phyloP scores from a whole-genome alignment of 2,888 invertebrate species.

The Drosophila ochracea region DNA sequence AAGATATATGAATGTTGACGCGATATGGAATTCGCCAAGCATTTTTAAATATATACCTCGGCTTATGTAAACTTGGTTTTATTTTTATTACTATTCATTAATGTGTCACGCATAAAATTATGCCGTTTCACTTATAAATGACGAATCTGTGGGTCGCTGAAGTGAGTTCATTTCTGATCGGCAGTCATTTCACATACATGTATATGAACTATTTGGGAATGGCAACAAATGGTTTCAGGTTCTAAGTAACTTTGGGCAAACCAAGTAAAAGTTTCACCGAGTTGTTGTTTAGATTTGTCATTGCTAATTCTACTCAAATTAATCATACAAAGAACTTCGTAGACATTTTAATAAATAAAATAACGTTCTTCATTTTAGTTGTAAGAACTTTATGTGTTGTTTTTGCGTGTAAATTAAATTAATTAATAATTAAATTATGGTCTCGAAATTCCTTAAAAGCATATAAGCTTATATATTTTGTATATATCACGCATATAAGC shows the following conservation, averaged over 20 bases:
- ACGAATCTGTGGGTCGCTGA: constrained; percentile 6
- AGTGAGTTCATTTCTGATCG: background rate
- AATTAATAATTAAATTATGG: background rate
- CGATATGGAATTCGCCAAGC: background rate
- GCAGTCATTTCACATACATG: background rate
- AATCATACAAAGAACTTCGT: background rate
- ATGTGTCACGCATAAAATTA: constrained; percentile 42
- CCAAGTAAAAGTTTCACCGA: background rate
- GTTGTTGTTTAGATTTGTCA: background rate
- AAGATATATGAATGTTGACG: background rate
- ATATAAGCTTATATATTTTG: background rate
- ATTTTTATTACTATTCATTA: constrained; percentile 13
- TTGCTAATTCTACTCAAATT: background rate
- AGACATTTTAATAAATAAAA: background rate
- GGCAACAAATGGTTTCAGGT: background rate
- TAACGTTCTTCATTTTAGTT: background rate
- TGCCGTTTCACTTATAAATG: constrained; percentile 34
- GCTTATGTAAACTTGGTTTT: background rate
- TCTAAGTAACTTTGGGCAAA: background rate
- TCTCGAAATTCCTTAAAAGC: constrained; percentile 4
- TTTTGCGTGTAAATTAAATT: background rate
- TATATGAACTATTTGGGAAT: background rate
- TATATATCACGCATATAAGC: background rate
- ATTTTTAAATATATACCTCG: background rate
- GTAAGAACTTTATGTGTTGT: background rate